These are phyloP conservation scores for Drosophila azteca DNA, from an alignment of 1,140 invertebrate genomes.

Conservation along the genomic window DNA sequence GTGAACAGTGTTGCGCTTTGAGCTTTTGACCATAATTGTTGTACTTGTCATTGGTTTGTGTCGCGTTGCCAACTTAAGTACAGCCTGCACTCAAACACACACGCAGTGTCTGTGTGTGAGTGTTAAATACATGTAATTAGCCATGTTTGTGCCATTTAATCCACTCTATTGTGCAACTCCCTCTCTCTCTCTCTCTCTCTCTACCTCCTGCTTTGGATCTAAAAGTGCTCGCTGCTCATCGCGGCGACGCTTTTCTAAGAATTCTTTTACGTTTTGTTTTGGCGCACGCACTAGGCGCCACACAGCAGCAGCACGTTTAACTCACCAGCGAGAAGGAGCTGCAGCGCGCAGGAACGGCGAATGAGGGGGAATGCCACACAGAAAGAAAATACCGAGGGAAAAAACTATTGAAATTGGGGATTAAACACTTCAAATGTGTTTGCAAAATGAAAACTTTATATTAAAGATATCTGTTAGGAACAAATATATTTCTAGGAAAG, in stretches of 20 bases:
- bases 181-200: background rate
- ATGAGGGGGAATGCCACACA: background rate
- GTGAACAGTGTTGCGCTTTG: constrained; percentile 49
- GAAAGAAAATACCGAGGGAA: no score
- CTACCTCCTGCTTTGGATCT: constrained; percentile 11
- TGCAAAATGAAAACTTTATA: no score
- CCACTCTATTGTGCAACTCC: constrained; percentile 57
- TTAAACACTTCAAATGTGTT: background rate
- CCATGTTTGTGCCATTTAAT: constrained; percentile 82
- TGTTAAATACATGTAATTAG: constrained; percentile 82
- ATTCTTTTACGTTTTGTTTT: constrained; percentile 78
- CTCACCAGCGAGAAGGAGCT: constrained; percentile 52
- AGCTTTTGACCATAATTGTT: constrained; percentile 75
- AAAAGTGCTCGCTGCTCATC: constrained; percentile 13
- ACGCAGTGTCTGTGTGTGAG: constrained; percentile 35
- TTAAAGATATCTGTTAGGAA: no score
- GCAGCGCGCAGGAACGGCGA: constrained; percentile 3
- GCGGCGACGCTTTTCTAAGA: constrained; percentile 78
- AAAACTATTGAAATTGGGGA: no score
- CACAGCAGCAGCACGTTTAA: constrained; percentile 73
- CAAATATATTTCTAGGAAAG: no score
- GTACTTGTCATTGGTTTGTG: constrained; percentile 71
- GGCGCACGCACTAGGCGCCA: constrained; percentile 79
- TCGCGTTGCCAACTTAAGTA: constrained; percentile 61
- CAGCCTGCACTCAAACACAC: constrained; percentile 6